A percentile compares a stretch with the other conserved stretches of the same genome.
phyloP scores from a whole-genome alignment of 2,797 vertebrate genomes.

The Margarornis squamiger region DNA sequence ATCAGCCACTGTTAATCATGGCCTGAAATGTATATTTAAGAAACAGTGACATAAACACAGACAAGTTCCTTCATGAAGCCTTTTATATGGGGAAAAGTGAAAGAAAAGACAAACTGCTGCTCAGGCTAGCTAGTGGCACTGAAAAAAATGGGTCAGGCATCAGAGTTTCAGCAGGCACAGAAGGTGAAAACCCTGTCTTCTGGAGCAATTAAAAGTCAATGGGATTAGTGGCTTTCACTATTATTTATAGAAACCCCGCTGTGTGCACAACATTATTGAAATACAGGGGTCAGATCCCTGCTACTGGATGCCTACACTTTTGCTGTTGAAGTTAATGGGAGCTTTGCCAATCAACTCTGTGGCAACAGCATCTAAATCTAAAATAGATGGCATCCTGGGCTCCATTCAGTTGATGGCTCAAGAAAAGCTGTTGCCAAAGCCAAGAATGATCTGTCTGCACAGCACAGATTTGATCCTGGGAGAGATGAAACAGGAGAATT shows the following conservation, averaged over 20 bases:
- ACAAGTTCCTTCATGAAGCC: conserved; percentile 22
- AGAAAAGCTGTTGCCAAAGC: not conserved
- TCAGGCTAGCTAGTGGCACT: conserved; percentile 32
- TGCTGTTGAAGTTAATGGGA: conserved; percentile 42
- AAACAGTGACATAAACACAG: conserved; percentile 49
- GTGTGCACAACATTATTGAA: conserved; percentile 48
- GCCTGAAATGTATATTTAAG: conserved; percentile 50
- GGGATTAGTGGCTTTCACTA: conserved; percentile 44
- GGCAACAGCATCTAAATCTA: conserved; percentile 46
- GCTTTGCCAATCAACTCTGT: conserved; percentile 54
- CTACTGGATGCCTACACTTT: conserved; percentile 39
- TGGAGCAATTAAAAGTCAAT: conserved; percentile 61
- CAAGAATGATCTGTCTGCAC: not conserved
- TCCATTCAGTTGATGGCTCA: not conserved
- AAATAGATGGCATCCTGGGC: conserved; percentile 23
- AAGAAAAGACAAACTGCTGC: conserved; percentile 32
- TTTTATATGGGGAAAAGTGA: conserved; percentile 11
- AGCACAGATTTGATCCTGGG: not conserved
- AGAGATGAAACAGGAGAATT: not conserved
- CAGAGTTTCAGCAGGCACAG: conserved; percentile 41
- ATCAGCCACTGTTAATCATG: conserved; percentile 49
- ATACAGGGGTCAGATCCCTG: conserved; percentile 48
- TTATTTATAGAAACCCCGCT: conserved; percentile 42
- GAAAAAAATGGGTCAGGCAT: conserved; percentile 49
- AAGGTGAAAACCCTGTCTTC: conserved; percentile 47